A percentile compares a stretch with the other conserved stretches of the same genome.
Evolutionary conservation across 2,888 invertebrate genomes (phyloP).

Genomic region (Standfussiana lucernea): DNA sequence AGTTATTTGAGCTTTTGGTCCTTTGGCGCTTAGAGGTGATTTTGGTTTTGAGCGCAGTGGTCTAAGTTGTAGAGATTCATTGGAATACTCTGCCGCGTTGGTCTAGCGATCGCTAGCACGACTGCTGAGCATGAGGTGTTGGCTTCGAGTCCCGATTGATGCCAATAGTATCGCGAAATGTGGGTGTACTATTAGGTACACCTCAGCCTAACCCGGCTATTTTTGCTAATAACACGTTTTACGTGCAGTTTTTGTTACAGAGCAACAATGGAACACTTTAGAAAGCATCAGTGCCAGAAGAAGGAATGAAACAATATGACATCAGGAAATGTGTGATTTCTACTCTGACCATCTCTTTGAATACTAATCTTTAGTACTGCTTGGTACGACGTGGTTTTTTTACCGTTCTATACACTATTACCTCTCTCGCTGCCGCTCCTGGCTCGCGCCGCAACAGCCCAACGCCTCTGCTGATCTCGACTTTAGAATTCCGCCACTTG

Average conservation of each 20-base stretch:
- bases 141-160: neutral
- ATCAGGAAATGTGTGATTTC: neutral
- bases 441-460: constrained; percentile 33
- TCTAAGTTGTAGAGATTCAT: neutral
- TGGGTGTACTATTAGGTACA: neutral
- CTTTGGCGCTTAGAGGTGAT: neutral
- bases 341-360: neutral
- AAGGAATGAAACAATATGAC: no score
- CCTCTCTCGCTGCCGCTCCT: constrained; percentile 42
- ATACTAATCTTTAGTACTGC: neutral
- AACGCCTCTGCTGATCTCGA: constrained; percentile 68
- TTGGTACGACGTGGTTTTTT: no score
- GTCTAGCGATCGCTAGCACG: neutral
- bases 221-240: neutral
- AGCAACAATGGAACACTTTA: no score
- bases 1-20: constrained; percentile 14
- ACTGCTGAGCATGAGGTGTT: neutral
- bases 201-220: neutral
- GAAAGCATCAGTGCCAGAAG: no score
- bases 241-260: neutral
- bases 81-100: neutral
- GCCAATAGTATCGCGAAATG: neutral
- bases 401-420: neutral
- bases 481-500: constrained; percentile 71
- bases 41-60: neutral